A percentile compares a stretch with the other conserved stretches of the same genome.
Evolutionary conservation across 2,113 vertebrate genomes (phyloP).

Genomic region (Mohoua ochrocephala): DNA sequence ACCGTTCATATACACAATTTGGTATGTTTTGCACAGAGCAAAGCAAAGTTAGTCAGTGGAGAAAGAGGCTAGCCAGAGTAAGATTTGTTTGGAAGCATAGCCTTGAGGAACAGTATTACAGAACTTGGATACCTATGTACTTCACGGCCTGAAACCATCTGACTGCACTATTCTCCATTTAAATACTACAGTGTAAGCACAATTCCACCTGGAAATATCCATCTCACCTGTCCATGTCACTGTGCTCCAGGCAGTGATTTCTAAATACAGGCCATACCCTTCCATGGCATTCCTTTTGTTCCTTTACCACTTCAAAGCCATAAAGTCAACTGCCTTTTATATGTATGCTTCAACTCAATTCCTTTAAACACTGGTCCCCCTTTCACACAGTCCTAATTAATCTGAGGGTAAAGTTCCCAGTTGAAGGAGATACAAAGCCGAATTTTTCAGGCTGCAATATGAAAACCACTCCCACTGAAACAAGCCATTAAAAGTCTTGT

Average conservation of each 20-base stretch:
- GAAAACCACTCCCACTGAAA: not conserved
- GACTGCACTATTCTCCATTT: not conserved
- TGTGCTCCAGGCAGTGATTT: not conserved
- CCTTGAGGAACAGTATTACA: not conserved
- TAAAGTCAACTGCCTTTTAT: not conserved
- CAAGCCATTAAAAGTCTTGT: not conserved
- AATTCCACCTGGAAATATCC: not conserved
- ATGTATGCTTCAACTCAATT: not conserved
- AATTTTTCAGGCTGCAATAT: not conserved
- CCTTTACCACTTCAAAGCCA: not conserved
- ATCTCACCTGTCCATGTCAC: not conserved
- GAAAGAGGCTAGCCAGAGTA: not conserved
- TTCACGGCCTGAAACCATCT: not conserved
- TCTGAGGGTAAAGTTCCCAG: not conserved
- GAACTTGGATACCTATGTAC: not conserved
- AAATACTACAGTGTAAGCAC: not conserved
- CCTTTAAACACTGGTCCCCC: not conserved
- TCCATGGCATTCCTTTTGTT: not conserved
- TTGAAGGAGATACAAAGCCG: not conserved
- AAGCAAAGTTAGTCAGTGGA: not conserved
- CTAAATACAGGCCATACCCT: not conserved
- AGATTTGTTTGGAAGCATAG: not conserved
- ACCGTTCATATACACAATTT: not conserved
- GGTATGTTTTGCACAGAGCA: not conserved
- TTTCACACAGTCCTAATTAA: not conserved